Evolutionary conservation across 2,888 invertebrate species (phyloP), one percentile per base, ranked within the genome.

Genomic region (Xanthia togata): DNA sequence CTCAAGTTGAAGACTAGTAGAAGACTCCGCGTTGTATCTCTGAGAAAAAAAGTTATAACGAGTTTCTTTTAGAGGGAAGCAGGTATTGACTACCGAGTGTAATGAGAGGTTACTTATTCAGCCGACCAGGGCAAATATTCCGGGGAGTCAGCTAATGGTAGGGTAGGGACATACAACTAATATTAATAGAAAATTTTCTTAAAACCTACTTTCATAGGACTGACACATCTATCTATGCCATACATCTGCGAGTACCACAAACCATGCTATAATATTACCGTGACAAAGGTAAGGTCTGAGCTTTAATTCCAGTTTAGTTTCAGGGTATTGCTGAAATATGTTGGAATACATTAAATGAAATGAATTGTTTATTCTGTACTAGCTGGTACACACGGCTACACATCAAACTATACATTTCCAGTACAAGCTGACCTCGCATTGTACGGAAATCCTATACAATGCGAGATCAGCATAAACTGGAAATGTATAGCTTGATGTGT

Each of bases 11-110:
- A 88, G 87, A 85, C 63, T 23, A 31, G 31, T 31, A n/a, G n/a
- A n/a, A n/a, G 71, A 60, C 50, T 72, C 76, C 73, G 70, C 82
- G 83, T 87, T 87, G 87, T 88, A 87, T 85, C 82, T 82, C 81
- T 44, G 69, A 67, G 79, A 87, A 88, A 88, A 90, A 93, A 93
- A 60, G 88, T 93, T 93, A 91, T 91, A 91, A 93, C 91, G 92
- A 93, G 92, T 92, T 93, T 91, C 88, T 90, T 91, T 90, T 88
- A 83, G 17, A 57, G 83, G 67, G 77, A 81, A 89, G 84, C 88
- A 87, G 87, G 89, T 89, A 86, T 84, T 53, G 67, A 69, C 73
- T 76, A 83, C 84, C 35, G 38, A 69, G 75, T 77, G 88, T 88
- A 91, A 88, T 88, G 86, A 88, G 70, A 55, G 76, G 55, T 70